Base-by-base conservation (phyloP, 2,113 vertebrate genomes). In the Gasterosteus aculeatus region DNA sequence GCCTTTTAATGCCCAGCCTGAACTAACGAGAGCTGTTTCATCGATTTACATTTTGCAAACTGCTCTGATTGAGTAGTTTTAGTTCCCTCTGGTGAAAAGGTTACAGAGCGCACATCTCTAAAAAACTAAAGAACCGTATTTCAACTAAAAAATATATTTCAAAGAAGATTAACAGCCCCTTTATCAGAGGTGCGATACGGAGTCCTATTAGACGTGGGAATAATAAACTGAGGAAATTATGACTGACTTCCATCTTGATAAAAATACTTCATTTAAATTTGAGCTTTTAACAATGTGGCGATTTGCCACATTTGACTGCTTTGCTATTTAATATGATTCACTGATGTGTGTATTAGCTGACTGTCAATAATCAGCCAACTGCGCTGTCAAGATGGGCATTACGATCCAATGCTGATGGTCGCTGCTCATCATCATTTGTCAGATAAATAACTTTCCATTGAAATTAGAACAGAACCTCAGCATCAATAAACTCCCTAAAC, bases 351-450 rank as follows among this genome's bases (percentile, higher is more conserved):
- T 87, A 83, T 82, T 59, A 85, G 80, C 72, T 88, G 87, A 85
- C 72, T 80, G 82, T 79, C 87, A 83, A 86, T 80, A 84, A 85
- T 86, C 80, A 85, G 41, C 77, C 72, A 67, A 80, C 57, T 33
- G 71, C 64, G 65, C 35, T 18, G 83, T 44, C 44, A 26, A 31
- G 65, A 54, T 70, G 62, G 75, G 46, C 73, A 56, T 82, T 80
- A 70, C 67, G 76, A 87, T 75, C 63, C 58, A 39, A 49, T 18
- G 65, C 41, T 47, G 56, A 83, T 60, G 53, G 53, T 14, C 2
- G 61, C 59, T 73, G 82, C 80, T 84, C 74, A 85, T 86, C 70
- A 84, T 74, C 71, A 80, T 85, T 88, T 82, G 78, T 86, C 84
- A 89, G 58, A 85, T 83, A 75, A 81, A 86, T 80, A 87, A 69